Evolutionary conservation across 1,140 invertebrate genomes (phyloP), one percentile per base, ranked within the genome.

Genomic region (Drosophila setifemur): DNA sequence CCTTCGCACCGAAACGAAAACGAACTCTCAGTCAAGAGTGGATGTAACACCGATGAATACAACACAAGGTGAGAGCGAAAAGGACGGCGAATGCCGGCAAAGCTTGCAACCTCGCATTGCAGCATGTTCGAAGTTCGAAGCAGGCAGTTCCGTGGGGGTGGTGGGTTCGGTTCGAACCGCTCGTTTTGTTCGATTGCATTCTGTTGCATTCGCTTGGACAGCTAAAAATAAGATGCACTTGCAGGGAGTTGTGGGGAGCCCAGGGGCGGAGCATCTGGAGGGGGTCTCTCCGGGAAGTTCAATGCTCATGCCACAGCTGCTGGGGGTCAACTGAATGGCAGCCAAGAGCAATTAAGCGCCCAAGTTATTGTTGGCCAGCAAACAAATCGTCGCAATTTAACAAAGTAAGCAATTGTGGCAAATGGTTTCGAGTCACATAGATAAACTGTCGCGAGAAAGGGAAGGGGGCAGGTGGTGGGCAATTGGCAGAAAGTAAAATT

Each of bases 401-500:
- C 74, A 75, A 75, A 69, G 68, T 73, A 77, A 69, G 71, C 81
- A 85, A 85, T 83, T 83, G 75, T 79, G 14, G 52, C 79, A 74
- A 85, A 75, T 79, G 43, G 70, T 69, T 71, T 67, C 45, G 18
- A 67, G 60, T 63, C 81, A 45, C 60, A 72, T 64, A 45, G 55
- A 72, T 64, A 67, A 85, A 85, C 39, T 64, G 74, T 63, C 43
- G 14, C 40, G 25, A 42, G 44, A 50, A 39, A 40, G 9, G 21
- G 61, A 9, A 19, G 3, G 19, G 42, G 7, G 9, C 14, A 23
- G 28, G 26, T 25, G 12, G 19, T 21, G 7, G 8, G 3, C 3
- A 7, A 26, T 12, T 14, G 18, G 12, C 57, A 31, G 60, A 79
- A 57, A 40, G 49, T 58, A 85, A 83, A 79, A 85, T 79, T 83